Evolutionary conservation across 2,113 vertebrate species (phyloP).

Genomic region (Peucedramus taeniatus): DNA sequence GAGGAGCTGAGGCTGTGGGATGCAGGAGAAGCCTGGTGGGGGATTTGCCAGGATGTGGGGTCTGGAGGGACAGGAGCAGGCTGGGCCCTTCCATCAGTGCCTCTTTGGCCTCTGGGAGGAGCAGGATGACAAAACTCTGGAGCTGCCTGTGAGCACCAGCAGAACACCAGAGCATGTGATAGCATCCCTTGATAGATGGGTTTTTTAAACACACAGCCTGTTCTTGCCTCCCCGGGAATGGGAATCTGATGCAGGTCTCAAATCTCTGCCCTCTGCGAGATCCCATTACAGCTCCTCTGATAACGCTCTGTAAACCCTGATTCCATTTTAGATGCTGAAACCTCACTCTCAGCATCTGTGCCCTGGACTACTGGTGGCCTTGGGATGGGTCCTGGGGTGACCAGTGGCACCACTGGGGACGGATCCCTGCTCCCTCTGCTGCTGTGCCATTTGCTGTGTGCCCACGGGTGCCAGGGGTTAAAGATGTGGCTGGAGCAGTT

Average conservation of each 20-base stretch:
- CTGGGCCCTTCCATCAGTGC: not conserved
- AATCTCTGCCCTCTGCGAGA: slow-evolving; percentile 7
- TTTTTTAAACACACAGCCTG: not conserved
- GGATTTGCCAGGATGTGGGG: not conserved
- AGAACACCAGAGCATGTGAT: rapidly evolving
- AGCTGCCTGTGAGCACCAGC: not conserved
- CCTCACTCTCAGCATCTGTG: not conserved
- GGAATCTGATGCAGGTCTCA: not conserved
- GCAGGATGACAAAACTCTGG: not conserved
- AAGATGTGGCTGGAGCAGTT: not conserved
- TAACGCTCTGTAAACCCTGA: not conserved
- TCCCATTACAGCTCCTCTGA: slow-evolving; percentile 14
- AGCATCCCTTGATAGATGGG: not conserved
- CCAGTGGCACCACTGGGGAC: not conserved
- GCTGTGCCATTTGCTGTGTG: rapidly evolving
- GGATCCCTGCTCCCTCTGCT: not conserved
- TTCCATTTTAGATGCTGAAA: slow-evolving; percentile 17
- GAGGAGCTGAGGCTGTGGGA: not conserved
- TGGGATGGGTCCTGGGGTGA: not conserved
- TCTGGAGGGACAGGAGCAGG: not conserved
- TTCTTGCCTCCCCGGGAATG: not conserved
- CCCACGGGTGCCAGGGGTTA: rapidly evolving
- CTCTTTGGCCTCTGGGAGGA: not conserved
- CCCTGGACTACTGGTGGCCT: not conserved
- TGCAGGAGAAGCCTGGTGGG: not conserved